Conservation (phyloP, 2,797 vertebrate genomes). For the Poecilia wingei region DNA sequence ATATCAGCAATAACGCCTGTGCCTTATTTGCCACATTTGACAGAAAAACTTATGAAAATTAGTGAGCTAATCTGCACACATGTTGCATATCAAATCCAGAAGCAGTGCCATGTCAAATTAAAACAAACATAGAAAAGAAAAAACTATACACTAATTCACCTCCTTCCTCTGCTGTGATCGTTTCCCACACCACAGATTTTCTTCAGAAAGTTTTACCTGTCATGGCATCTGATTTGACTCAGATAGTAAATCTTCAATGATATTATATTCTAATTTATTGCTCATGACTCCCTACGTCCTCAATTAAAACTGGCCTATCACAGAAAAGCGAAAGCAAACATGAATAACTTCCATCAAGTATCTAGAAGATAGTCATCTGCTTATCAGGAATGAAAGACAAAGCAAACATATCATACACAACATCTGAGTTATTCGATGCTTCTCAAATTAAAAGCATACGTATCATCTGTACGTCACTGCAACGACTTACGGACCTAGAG, state of each 20-base stretch:
- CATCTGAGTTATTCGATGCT: not conserved
- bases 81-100: no score
- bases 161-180: no score
- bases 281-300: not conserved
- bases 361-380: not conserved
- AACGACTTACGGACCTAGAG: not conserved
- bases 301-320: not conserved
- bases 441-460: not conserved
- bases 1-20: not conserved
- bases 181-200: no score
- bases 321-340: not conserved
- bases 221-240: no score
- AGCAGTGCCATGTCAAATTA: no score
- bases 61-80: not conserved
- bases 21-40: not conserved
- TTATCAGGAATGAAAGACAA: not conserved
- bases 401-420: not conserved
- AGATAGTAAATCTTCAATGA: no score
- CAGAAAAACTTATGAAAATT: no score
- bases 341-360: not conserved
- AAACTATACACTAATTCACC: no score
- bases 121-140: no score
- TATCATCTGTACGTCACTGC: not conserved
- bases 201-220: no score
- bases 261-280: not conserved